These are phyloP conservation scores for Falco punctatus DNA, from an alignment of 2,113 vertebrate genomes.

Conservation along the genomic window DNA sequence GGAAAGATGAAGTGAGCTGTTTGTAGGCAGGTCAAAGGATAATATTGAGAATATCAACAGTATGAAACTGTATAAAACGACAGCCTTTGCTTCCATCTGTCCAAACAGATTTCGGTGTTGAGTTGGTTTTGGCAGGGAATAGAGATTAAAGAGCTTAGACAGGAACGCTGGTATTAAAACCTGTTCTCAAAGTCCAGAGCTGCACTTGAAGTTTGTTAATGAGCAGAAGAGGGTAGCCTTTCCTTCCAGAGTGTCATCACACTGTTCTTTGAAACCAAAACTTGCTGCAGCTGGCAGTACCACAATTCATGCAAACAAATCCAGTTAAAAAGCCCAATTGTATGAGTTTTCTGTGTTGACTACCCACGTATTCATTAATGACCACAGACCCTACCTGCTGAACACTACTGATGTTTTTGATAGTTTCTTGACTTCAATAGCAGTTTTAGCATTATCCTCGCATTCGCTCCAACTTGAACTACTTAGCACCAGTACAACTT, in stretches of 20 bases:
- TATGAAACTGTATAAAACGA: background rate
- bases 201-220: background rate
- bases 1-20: background rate
- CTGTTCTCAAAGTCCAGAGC: background rate
- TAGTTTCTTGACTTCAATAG: background rate
- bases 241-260: background rate
- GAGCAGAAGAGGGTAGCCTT: background rate
- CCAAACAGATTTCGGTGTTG: conserved; percentile 2
- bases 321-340: background rate
- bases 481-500: background rate
- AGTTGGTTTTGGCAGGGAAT: background rate
- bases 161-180: background rate
- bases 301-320: background rate
- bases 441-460: background rate
- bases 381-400: background rate
- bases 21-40: background rate
- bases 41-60: background rate
- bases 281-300: background rate
- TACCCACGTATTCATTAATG: background rate
- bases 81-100: conserved; percentile 31
- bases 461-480: background rate
- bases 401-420: background rate
- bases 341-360: background rate
- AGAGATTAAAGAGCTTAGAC: background rate
- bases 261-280: background rate